Conservation (phyloP, 2,888 invertebrate species). For the Eupithecia pulchellata region DNA sequence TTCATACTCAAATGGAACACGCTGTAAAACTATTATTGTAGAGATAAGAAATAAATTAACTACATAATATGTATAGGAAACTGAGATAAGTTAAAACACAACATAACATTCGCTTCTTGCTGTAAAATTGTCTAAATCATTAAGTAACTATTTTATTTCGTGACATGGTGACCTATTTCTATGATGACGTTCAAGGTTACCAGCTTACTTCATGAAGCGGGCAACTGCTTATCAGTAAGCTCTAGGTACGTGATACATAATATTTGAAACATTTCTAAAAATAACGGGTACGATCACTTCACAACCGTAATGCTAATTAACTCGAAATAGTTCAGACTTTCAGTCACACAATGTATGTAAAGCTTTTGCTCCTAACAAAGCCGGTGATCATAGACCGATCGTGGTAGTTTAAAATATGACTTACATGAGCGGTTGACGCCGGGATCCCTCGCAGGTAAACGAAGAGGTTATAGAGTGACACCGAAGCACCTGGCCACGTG, state of each 20-base stretch:
- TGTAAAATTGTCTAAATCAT: background rate
- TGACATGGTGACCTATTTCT: conserved; percentile 8
- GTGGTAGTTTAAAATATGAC: conserved; percentile 14
- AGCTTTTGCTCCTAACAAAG: conserved; percentile 25
- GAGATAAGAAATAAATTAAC: background rate
- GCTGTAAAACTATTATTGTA: background rate
- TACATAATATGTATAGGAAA: background rate
- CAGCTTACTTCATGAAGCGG: background rate
- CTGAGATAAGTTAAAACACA: background rate
- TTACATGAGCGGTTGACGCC: conserved; percentile 27
- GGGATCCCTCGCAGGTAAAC: conserved; percentile 34
- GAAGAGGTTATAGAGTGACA: conserved; percentile 63
- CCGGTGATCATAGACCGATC: background rate
- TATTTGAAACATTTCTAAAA: background rate
- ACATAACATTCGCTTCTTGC: background rate
- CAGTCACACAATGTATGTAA: conserved; percentile 12
- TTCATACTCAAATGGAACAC: background rate
- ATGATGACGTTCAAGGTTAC: background rate
- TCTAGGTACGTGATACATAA: background rate
- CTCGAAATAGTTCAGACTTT: conserved; percentile 1
- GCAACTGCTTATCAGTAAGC: too few relatives aligned
- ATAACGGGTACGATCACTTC: background rate
- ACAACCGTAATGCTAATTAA: background rate
- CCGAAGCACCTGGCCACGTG: conserved; percentile 74
- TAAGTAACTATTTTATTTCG: background rate